A percentile compares a stretch with the other conserved stretches of the same genome.
These are phyloP conservation scores for Pelodiscus sinensis DNA, from an alignment of 2,113 vertebrate genomes.

Conservation along the genomic window DNA sequence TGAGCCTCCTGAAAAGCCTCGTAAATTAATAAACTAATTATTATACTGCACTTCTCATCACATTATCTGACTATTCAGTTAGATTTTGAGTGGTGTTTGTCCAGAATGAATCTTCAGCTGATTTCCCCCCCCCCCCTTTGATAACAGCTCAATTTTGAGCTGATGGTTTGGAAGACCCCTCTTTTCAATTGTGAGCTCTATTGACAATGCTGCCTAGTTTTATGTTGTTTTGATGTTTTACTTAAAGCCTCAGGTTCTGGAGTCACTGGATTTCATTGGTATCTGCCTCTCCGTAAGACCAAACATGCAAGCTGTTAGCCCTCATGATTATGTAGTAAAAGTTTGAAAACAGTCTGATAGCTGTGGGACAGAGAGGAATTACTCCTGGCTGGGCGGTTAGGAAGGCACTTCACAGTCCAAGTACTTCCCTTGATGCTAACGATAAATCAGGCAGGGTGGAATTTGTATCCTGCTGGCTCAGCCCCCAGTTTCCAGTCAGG, in stretches of 20 bases:
- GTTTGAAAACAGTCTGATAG: neutral
- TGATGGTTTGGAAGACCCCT: neutral
- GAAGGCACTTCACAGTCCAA: neutral
- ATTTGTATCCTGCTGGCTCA: neutral
- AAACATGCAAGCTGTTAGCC: neutral
- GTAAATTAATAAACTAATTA: neutral
- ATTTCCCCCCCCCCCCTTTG: neutral
- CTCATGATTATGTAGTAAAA: neutral
- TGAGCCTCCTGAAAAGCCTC: neutral
- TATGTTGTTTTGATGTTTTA: neutral
- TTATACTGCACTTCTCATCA: neutral
- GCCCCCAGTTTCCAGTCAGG: neutral
- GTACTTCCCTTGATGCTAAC: neutral
- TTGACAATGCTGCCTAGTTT: neutral
- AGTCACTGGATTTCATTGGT: neutral
- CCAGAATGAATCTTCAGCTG: neutral
- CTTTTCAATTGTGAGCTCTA: neutral
- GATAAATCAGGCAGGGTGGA: neutral
- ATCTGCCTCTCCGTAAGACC: neutral
- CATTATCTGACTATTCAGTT: neutral
- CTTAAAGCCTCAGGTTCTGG: neutral
- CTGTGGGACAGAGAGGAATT: neutral
- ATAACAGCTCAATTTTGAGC: neutral
- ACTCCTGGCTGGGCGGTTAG: neutral
- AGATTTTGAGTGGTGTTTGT: neutral